Evolutionary conservation across 2,888 invertebrate species (phyloP).

Genomic region (Nowickia ferox): DNA sequence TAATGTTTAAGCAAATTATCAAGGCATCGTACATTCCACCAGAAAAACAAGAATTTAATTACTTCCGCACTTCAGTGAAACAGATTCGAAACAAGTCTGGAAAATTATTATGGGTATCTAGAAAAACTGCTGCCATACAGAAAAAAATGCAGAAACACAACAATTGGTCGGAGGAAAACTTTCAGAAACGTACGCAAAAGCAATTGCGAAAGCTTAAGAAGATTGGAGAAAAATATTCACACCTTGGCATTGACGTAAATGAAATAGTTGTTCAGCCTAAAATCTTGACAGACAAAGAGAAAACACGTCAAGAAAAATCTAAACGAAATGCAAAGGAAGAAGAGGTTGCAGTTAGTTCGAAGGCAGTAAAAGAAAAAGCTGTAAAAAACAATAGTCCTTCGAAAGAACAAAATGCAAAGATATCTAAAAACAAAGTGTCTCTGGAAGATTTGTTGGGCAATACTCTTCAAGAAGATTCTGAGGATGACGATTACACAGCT

Average conservation of each 20-base stretch:
- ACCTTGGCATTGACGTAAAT: conserved; percentile 79
- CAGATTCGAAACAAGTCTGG: conserved; percentile 82
- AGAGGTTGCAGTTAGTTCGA: conserved; percentile 40
- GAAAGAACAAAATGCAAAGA: conserved; percentile 49
- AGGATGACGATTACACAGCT: conserved; percentile 79
- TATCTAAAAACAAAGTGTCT: conserved; percentile 73
- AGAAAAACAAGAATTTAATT: conserved; percentile 85
- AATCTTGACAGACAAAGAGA: conserved; percentile 51
- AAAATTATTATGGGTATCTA: conserved; percentile 79
- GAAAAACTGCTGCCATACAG: conserved; percentile 76
- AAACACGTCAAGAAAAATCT: conserved; percentile 6
- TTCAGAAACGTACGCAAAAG: conserved; percentile 77
- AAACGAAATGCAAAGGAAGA: conserved; percentile 58
- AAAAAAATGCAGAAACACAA: conserved; percentile 77
- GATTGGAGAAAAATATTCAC: conserved; percentile 78
- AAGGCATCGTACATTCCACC: conserved; percentile 90
- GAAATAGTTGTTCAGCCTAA: conserved; percentile 76
- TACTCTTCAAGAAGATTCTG: conserved; percentile 80
- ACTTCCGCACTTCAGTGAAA: conserved; percentile 85
- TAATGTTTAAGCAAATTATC: conserved; percentile 95
- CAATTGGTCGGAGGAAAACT: conserved; percentile 79
- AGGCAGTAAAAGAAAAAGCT: conserved; percentile 44
- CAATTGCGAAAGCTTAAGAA: conserved; percentile 77
- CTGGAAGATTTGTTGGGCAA: conserved; percentile 78
- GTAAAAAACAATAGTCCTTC: conserved; percentile 16